Conservation (phyloP, 2,888 invertebrate genomes). For the Meloe dianella region DNA sequence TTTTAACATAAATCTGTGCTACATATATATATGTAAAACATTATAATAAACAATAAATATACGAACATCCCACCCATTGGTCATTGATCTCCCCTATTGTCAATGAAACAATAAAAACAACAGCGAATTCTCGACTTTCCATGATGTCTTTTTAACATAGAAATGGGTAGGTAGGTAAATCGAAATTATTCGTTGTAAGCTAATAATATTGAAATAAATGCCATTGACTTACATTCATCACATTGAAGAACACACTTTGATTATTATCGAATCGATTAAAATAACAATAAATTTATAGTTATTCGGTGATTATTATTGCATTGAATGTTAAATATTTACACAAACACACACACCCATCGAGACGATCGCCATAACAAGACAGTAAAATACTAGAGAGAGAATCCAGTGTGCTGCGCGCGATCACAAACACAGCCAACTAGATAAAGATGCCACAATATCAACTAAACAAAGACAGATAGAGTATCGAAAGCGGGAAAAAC, state of each 20-base stretch:
- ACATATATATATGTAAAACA: conserved; percentile 12
- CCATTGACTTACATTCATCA: conserved; percentile 47
- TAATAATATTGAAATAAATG: conserved; percentile 6
- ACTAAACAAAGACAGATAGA: not conserved
- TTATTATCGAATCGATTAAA: not conserved
- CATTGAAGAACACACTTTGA: not conserved
- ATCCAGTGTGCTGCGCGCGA: conserved; percentile 7
- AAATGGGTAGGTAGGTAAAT: not conserved
- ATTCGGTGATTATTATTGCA: conserved; percentile 16
- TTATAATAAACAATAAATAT: not conserved
- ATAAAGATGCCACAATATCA: not conserved
- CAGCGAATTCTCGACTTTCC: not conserved
- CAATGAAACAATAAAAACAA: not conserved
- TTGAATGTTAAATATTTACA: conserved; percentile 37
- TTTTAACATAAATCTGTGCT: conserved; percentile 40
- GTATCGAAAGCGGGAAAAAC: not conserved
- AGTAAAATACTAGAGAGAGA: conserved; percentile 10
- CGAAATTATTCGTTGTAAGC: not conserved
- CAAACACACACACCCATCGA: conserved; percentile 46
- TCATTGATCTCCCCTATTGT: conserved; percentile 55
- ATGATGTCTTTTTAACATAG: no score
- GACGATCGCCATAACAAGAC: conserved; percentile 40
- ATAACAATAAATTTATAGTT: conserved; percentile 24
- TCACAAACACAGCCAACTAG: not conserved
- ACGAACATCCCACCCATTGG: conserved; percentile 58